Evolutionary conservation across 1,140 invertebrate genomes (phyloP).

Genomic region (Drosophila novamexicana): DNA sequence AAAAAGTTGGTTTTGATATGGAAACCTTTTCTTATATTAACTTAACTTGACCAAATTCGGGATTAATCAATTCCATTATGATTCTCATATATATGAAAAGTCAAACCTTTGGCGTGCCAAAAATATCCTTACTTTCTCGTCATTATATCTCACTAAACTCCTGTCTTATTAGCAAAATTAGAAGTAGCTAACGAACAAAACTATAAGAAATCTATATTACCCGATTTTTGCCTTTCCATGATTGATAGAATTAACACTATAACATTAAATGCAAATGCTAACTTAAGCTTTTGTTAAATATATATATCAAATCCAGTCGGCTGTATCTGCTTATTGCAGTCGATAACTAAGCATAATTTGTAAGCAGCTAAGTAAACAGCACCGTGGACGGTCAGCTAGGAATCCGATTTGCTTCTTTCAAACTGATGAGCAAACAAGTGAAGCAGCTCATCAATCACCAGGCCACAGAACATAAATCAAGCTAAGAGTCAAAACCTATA

Average conservation of each 20-base stretch:
- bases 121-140: too few relatives aligned
- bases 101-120: too few relatives aligned
- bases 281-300: too few relatives aligned
- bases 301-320: neutral
- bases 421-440: conserved; percentile 41
- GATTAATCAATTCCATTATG: too few relatives aligned
- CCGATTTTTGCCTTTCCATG: neutral
- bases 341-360: conserved; percentile 30
- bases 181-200: neutral
- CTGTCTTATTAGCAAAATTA: too few relatives aligned
- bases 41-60: too few relatives aligned
- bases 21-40: too few relatives aligned
- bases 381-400: conserved; percentile 17
- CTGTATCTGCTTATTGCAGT: neutral
- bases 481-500: conserved; percentile 35
- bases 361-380: conserved; percentile 53
- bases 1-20: too few relatives aligned
- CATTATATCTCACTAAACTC: too few relatives aligned
- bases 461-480: conserved; percentile 74
- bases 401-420: neutral
- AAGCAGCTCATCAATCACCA: conserved; percentile 69
- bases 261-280: neutral
- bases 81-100: too few relatives aligned
- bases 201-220: neutral
- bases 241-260: neutral